Evolutionary conservation across 2,888 invertebrate genomes (phyloP), one percentile per base, ranked within the genome.

Genomic region (Clivina fossor): DNA sequence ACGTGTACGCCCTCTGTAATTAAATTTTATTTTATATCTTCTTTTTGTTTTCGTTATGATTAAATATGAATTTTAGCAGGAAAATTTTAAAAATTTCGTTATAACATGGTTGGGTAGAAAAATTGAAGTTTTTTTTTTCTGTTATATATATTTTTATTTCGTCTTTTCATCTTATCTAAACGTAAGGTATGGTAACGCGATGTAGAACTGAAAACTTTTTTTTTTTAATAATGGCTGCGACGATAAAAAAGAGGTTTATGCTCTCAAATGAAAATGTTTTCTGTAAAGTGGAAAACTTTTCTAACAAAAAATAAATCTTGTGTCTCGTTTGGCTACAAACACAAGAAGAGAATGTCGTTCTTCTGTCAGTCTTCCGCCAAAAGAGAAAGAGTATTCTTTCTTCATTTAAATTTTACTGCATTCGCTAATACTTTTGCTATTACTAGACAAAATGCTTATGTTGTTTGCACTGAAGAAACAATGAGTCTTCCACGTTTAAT

Each of bases 211-310:
- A 32, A 65, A 68, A 68, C 64, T 69, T 69, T 69, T 68, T 69
- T 69, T 69, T 68, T 69, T 69, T 69, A 70, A 69, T 70, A 69
- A 69, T 67, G 68, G 63, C n/a, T n/a, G n/a, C 61, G 59, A 62
- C 67, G 69, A 68, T 68, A 69, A 69, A 68, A 68, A 66, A 53
- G 61, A 66, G 66, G 66, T 68, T 69, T 67, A 65, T 67, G 65
- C 66, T n/a, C n/a, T 65, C 62, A 67, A 68, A 67, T 66, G 68
- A 68, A 53, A 68, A 68, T 68, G 65, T 67, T 66, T n/a, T 66
- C 65, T 67, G 62, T 64, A 68, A 69, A 66, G 68, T 66, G 63
- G 66, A 62, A 68, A 69, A 68, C 64, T 69, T n/a, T 69, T 65
- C 64, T 62, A 64, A 65, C 65, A 67, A 67, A 67, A 67, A 67